Base-by-base conservation (phyloP, 2,888 invertebrate genomes). In the Habroteleia sp. region DNA sequence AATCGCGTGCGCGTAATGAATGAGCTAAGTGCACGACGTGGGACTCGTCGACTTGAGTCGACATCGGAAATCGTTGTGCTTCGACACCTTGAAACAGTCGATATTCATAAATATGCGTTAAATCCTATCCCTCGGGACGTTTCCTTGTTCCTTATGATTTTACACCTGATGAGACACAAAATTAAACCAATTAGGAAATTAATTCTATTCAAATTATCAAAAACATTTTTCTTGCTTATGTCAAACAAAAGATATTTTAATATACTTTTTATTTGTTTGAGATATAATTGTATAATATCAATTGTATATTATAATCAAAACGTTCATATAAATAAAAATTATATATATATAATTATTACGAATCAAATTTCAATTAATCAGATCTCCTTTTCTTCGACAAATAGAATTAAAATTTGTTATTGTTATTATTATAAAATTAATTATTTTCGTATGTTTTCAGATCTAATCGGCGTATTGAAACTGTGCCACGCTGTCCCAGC, bases 181-280 rank as follows among this genome's bases (percentile, higher is more conserved):
- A 84, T 84, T 83, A 83, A 83, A 81, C 82, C 83, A 82, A 80
- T 81, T 80, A 81, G 79, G 78, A 77, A 74, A 78, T 79, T 78
- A 75, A 76, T 78, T 81, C 77, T 80, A 77, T 81, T 82, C 78
- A 71, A 73, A 69, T 80, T 79, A 78, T 82, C 71, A 66, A 46
- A 69, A 60, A 39, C 17, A 14, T 37, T 14, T 35, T 31, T 20
- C 4, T 4, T 20, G n/a, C n/a, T n/a, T n/a, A n/a, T n/a, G n/a
- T n/a, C n/a, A n/a, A n/a, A n/a, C n/a, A n/a, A n/a, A n/a, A n/a
- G n/a, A n/a, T n/a, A n/a, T n/a, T n/a, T n/a, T n/a, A n/a, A n/a
- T n/a, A n/a, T n/a, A n/a, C n/a, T n/a, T n/a, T n/a, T n/a, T n/a
- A n/a, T n/a, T n/a, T n/a, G n/a, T n/a, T n/a, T n/a, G n/a, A n/a